Evolutionary conservation across 2,888 invertebrate genomes (phyloP).

Genomic region (Plagodis pulveraria): DNA sequence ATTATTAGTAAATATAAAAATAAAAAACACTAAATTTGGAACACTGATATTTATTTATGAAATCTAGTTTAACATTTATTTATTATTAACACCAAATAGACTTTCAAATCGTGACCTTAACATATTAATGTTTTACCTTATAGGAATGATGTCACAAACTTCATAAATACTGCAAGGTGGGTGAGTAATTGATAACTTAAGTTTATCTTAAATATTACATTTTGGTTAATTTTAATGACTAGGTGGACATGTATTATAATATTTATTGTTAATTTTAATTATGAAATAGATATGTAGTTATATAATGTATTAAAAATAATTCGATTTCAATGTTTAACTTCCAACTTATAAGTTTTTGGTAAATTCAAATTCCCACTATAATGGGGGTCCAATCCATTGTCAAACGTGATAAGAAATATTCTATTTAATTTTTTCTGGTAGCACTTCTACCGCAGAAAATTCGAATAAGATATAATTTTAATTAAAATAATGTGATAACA

Average conservation of each 20-base stretch:
- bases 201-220: neutral
- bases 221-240: slow-evolving; percentile 36
- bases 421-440: too few species aligned
- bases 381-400: too few species aligned
- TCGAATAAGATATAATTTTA: too few species aligned
- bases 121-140: slow-evolving; percentile 9
- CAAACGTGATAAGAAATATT: too few species aligned
- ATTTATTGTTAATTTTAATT: neutral
- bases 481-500: too few species aligned
- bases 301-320: too few species aligned
- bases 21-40: slow-evolving; percentile 38
- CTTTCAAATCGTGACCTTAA: slow-evolving; percentile 18
- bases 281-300: neutral
- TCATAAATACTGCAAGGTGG: slow-evolving; percentile 25
- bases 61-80: slow-evolving; percentile 63
- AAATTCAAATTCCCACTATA: too few species aligned
- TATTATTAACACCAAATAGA: slow-evolving; percentile 33
- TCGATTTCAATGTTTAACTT: too few species aligned
- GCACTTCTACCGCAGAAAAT: too few species aligned
- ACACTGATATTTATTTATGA: slow-evolving; percentile 74
- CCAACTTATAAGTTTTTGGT: too few species aligned
- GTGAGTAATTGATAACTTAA: slow-evolving; percentile 7
- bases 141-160: slow-evolving; percentile 27
- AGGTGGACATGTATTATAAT: slow-evolving; percentile 18
- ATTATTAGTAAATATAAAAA: slow-evolving; percentile 20